These are phyloP conservation scores for Cygnus olor DNA, from an alignment of 2,797 vertebrate genomes.

Conservation along the genomic window DNA sequence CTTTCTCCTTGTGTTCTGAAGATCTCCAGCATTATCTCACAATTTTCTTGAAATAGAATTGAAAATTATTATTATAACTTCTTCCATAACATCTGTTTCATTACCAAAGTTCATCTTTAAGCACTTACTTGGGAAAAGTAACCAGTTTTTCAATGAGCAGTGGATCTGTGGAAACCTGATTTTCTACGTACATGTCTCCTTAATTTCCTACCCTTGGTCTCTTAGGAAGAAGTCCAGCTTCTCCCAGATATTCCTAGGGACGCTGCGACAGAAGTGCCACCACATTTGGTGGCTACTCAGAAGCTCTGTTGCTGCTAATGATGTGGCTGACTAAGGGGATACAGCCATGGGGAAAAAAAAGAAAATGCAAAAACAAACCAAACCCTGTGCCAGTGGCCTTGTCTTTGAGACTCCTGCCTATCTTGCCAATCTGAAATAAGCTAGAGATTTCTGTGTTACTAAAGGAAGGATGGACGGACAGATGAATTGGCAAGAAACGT, in stretches of 20 bases:
- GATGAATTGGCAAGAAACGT: background rate
- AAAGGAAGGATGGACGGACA: background rate
- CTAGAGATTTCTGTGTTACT: background rate
- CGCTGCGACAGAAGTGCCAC: background rate
- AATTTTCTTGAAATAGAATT: background rate
- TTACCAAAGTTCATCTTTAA: background rate
- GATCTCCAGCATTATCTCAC: background rate
- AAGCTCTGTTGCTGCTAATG: background rate
- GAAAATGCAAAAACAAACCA: too few species aligned
- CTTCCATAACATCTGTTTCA: background rate
- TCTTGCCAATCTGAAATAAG: background rate
- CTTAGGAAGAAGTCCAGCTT: background rate
- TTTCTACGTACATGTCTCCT: fast-evolving
- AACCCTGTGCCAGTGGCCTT: background rate
- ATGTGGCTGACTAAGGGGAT: background rate
- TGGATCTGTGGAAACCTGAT: background rate
- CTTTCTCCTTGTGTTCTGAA: background rate
- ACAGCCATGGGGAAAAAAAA: background rate
- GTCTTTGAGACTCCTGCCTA: background rate
- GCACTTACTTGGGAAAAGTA: background rate
- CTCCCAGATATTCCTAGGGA: background rate
- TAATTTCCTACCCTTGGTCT: background rate
- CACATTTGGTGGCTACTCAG: background rate
- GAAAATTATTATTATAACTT: background rate
- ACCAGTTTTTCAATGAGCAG: background rate